Evolutionary conservation across 2,888 invertebrate genomes (phyloP), one percentile per base, ranked within the genome.

Genomic region (Gymnoscelis rufifasciata): DNA sequence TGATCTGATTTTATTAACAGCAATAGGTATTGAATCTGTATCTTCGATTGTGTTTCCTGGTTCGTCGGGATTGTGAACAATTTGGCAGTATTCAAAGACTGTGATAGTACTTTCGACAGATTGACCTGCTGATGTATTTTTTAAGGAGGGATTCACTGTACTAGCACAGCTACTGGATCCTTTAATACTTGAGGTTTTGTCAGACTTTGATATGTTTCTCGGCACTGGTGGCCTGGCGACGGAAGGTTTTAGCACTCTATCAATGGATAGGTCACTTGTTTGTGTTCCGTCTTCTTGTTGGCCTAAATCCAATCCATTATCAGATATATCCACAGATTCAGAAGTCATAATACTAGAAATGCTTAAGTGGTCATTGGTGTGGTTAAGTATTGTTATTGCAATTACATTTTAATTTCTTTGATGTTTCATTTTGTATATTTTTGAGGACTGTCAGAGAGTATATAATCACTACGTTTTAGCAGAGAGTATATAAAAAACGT

Each of bases 311-410:
- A 57, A 29, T 38, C 55, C 56, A 36, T 54, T 57, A 39, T 56
- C 46, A 26, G 60, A 59, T 13, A 56, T 47, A 13, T 50, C 38
- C 11, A 58, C 43, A 33, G 56, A 56, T 52, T 56, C 57, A 8
- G 68, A 61, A 62, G 60, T 56, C 77, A 78, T 78, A 67, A 51
- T 69, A 65, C 56, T 45, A 46, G 19, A 19, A 19, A 33, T 19
- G 7, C 15, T 3, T 7, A 8, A 8, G 30, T 13, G n/a, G 13
- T n/a, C n/a, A 33, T 14, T n/a, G 31, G 14, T 33, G 19, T 3
- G 5, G 5, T 19, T 5, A 19, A 5, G 19, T 19, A 19, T 5
- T 19, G 19, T 19, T 19, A 19, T 19, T 19, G 19, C 3, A 19
- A 2, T 2, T 5, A 19, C 19, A 19, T 19, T 19, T 19, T 19